These are phyloP conservation scores for Sebastes iracundus DNA, from an alignment of 2,797 vertebrate genomes.

Conservation along the genomic window DNA sequence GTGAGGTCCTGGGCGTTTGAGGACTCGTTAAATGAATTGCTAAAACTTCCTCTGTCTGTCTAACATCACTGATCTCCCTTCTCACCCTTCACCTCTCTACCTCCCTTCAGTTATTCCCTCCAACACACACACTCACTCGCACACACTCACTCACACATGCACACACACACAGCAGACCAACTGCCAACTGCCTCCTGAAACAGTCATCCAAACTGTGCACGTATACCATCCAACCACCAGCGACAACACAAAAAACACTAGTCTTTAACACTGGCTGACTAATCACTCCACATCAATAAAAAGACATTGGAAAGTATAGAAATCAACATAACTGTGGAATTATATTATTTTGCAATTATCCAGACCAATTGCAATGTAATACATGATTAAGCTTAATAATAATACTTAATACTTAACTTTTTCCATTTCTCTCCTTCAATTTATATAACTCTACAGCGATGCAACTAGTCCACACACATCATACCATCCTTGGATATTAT, in stretches of 20 bases:
- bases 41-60: not conserved
- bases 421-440: not conserved
- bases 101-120: conserved; percentile 38
- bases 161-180: not conserved
- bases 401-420: not conserved
- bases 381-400: not conserved
- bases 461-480: not conserved
- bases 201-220: not conserved
- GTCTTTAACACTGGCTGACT: not conserved
- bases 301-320: not conserved
- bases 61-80: conserved; percentile 68
- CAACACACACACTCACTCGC: not conserved
- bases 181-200: not conserved
- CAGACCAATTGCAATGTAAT: not conserved
- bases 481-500: not conserved
- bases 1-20: not conserved
- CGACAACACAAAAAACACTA: not conserved
- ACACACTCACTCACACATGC: not conserved
- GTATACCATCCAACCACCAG: not conserved
- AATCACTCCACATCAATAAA: not conserved
- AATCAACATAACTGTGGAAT: not conserved
- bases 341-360: not conserved
- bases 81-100: conserved; percentile 76
- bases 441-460: not conserved
- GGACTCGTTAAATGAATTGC: not conserved